These are phyloP conservation scores for Rapana venosa DNA, from an alignment of 2,888 invertebrate genomes.

Conservation along the genomic window DNA sequence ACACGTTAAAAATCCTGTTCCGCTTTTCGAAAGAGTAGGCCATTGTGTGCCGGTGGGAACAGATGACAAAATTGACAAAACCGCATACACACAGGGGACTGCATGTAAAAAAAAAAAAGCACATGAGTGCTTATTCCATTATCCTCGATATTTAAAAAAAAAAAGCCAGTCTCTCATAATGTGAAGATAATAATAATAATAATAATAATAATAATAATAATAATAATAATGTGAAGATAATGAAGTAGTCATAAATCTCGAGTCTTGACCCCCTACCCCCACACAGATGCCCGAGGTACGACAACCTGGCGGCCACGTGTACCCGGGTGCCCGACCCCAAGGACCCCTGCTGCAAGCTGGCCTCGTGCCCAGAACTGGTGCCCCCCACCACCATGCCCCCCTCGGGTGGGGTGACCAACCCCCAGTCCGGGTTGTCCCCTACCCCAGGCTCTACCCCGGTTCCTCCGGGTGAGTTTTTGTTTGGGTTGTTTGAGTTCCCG, in stretches of 20 bases:
- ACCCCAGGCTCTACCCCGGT: constrained; percentile 20
- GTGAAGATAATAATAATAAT: no score
- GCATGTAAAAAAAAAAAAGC: no score
- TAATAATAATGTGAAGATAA: no score
- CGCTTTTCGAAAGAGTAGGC: no score
- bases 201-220: no score
- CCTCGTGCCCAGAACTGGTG: constrained; percentile 57
- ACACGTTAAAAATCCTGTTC: no score
- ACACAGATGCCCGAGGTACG: constrained; percentile 60
- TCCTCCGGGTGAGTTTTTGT: neutral
- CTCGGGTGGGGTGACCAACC: neutral
- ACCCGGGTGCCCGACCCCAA: constrained; percentile 59
- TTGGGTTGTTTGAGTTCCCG: neutral
- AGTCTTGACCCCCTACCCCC: neutral
- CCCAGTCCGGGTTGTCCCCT: neutral
- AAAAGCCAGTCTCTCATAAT: no score
- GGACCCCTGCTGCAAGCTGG: constrained; percentile 64
- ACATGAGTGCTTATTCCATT: no score
- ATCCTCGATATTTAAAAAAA: no score
- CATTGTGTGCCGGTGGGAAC: no score
- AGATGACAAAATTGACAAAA: no score
- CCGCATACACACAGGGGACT: no score
- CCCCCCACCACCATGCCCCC: constrained; percentile 52
- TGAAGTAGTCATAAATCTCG: neutral
- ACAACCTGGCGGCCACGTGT: constrained; percentile 59